These are phyloP conservation scores for Archivesica marissinica DNA, from an alignment of 1,140 invertebrate genomes.

Conservation along the genomic window DNA sequence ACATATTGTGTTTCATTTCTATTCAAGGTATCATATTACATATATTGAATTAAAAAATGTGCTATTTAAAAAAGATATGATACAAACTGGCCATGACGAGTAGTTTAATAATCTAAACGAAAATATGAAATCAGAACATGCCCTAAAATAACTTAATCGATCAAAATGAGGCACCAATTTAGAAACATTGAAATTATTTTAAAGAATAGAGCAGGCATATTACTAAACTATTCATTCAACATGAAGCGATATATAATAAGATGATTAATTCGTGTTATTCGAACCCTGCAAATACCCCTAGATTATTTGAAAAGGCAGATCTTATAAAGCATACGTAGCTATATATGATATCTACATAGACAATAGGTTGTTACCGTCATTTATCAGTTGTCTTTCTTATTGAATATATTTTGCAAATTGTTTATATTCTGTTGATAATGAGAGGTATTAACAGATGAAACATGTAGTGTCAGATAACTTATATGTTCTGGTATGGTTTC, in stretches of 20 bases:
- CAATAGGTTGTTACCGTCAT: background rate
- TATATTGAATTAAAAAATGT: background rate
- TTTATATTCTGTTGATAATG: conserved; percentile 2
- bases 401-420: conserved; percentile 3
- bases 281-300: conserved; percentile 1
- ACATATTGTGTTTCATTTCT: background rate
- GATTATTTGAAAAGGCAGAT: background rate
- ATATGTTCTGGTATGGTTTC: conserved; percentile 19
- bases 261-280: conserved; percentile 1
- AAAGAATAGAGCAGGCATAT: background rate
- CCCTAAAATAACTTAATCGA: conserved; percentile 3
- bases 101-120: conserved; percentile 21
- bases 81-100: background rate
- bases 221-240: background rate
- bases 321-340: background rate
- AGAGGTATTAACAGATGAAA: background rate
- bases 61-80: conserved; percentile 18
- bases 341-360: background rate
- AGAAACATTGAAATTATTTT: background rate
- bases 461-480: background rate
- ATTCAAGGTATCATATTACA: background rate
- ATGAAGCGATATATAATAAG: background rate
- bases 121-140: conserved; percentile 16
- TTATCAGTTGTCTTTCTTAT: background rate
- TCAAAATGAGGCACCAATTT: background rate